Evolutionary conservation across 2,113 vertebrate genomes (phyloP).

Genomic region (Ammospiza caudacuta): DNA sequence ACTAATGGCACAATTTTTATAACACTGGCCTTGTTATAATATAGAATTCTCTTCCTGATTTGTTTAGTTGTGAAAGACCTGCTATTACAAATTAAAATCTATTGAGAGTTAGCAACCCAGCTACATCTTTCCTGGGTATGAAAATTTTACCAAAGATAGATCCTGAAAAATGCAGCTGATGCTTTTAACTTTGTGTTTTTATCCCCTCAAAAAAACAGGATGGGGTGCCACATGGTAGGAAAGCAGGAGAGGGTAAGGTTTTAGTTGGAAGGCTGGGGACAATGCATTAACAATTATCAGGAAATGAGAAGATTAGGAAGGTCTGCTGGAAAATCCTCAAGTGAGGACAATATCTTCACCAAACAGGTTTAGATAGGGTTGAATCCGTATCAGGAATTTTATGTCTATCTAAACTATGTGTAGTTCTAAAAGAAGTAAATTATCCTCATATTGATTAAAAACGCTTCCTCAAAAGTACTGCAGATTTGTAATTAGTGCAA

Average conservation of each 20-base stretch:
- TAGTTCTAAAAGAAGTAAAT: not conserved
- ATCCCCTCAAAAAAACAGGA: not conserved
- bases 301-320: not conserved
- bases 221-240: not conserved
- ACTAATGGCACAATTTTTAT: not conserved
- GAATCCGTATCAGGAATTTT: not conserved
- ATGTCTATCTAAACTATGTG: not conserved
- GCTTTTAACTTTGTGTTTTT: not conserved
- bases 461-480: not conserved
- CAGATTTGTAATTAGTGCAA: not conserved
- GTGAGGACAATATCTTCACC: not conserved
- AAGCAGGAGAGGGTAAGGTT: not conserved
- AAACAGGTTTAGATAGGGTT: not conserved
- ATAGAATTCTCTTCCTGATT: not conserved
- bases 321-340: not conserved
- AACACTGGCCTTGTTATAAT: not conserved
- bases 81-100: not conserved
- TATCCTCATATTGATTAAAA: not conserved
- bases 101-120: not conserved
- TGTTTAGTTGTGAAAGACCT: not conserved
- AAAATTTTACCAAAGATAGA: not conserved
- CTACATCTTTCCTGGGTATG: not conserved
- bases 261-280: not conserved
- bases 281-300: not conserved
- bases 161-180: not conserved